Evolutionary conservation across 2,797 vertebrate species (phyloP).

Genomic region (Chelonia mydas): DNA sequence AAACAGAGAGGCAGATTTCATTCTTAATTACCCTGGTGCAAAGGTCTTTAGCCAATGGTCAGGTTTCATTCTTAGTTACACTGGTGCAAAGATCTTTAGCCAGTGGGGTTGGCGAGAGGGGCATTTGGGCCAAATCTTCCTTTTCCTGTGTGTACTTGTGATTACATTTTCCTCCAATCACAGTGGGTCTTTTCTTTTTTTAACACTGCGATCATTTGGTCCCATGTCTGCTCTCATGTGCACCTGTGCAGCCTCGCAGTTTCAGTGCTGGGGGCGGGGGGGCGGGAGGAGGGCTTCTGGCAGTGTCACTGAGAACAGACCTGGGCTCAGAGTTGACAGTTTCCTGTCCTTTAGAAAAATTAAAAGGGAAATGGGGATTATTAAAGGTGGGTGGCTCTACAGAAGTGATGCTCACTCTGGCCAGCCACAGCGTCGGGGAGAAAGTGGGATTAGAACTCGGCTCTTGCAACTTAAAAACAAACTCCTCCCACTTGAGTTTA

Average conservation of each 20-base stretch:
- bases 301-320: background rate
- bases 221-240: background rate
- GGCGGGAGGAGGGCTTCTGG: background rate
- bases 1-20: background rate
- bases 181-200: constrained; percentile 6
- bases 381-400: background rate
- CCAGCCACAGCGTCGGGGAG: background rate
- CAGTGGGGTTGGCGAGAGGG: constrained; percentile 7
- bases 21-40: background rate
- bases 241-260: background rate
- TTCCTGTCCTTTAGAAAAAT: background rate
- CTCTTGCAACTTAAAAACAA: background rate
- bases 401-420: too few relatives aligned
- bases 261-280: background rate
- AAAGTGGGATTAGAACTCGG: background rate
- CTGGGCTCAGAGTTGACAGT: background rate
- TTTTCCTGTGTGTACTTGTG: background rate
- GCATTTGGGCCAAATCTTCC: constrained; percentile 36
- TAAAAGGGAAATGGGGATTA: background rate
- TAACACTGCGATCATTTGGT: constrained; percentile 30
- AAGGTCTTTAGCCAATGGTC: background rate
- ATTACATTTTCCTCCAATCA: background rate
- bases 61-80: background rate
- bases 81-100: background rate
- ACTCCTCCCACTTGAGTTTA: background rate